phyloP scores from a whole-genome alignment of 1,140 invertebrate species.

The Temnothorax longispinosus region DNA sequence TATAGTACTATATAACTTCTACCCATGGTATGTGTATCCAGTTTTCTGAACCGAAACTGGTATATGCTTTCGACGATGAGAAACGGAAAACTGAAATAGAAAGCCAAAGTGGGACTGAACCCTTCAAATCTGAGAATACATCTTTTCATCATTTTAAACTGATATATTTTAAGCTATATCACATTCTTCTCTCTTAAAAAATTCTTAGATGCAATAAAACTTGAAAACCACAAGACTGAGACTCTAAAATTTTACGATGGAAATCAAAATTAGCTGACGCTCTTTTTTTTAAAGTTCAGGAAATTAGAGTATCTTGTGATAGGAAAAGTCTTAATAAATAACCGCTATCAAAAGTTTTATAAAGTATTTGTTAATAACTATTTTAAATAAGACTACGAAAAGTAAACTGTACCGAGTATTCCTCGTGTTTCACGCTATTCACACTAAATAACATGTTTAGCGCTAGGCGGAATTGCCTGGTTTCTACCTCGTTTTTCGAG shows the following conservation, averaged over 20 bases:
- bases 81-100: background rate
- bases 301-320: background rate
- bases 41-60: conserved; percentile 10
- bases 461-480: background rate
- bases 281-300: background rate
- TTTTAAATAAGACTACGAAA: background rate
- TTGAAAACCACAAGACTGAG: background rate
- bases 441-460: background rate
- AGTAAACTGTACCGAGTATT: background rate
- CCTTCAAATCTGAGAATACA: background rate
- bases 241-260: background rate
- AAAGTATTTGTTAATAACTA: background rate
- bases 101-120: background rate
- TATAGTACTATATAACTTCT: background rate
- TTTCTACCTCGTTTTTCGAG: background rate
- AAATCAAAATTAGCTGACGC: background rate
- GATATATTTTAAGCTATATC: background rate
- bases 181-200: background rate
- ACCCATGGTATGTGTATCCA: background rate
- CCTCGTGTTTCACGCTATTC: background rate
- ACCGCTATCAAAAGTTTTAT: background rate
- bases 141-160: background rate
- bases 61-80: background rate
- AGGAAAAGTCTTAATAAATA: background rate
- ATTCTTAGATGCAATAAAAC: background rate